phyloP scores from a whole-genome alignment of 2,113 vertebrate species.

The Aix galericulata region DNA sequence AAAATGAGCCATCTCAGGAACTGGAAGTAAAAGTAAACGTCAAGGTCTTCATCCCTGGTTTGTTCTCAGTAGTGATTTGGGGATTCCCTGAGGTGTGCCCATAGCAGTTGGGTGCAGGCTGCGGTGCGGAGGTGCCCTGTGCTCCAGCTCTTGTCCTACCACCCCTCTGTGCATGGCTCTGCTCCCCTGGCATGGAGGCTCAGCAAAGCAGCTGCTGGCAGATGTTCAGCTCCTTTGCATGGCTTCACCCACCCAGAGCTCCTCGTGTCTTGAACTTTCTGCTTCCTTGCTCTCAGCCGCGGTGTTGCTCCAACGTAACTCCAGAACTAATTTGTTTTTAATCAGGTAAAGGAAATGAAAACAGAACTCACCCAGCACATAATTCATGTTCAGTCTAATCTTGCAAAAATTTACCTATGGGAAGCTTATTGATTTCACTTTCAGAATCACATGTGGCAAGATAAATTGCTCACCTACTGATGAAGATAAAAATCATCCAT shows the following conservation, averaged over 20 bases:
- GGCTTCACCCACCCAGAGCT: not conserved
- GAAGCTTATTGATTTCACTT: not conserved
- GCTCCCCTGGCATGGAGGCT: not conserved
- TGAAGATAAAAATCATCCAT: not conserved
- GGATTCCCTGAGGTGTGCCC: rapidly evolving
- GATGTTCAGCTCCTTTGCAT: not conserved
- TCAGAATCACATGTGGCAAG: not conserved
- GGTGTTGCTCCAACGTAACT: not conserved
- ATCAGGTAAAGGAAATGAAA: not conserved
- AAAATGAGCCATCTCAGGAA: not conserved
- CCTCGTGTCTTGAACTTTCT: not conserved
- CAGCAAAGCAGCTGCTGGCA: not conserved
- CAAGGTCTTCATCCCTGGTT: not conserved
- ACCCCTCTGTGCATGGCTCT: not conserved
- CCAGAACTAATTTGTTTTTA: not conserved
- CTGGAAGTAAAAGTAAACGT: not conserved
- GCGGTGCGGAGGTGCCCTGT: not conserved
- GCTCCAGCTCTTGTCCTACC: not conserved
- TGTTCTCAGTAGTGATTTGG: not conserved
- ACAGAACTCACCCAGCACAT: not conserved
- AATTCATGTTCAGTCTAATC: not conserved
- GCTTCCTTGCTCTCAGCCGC: not conserved
- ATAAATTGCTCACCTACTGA: not conserved
- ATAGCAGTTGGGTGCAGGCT: not conserved
- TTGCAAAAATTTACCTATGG: not conserved